phyloP scores from a whole-genome alignment of 2,113 vertebrate genomes.

The Callaeas wilsoni region DNA sequence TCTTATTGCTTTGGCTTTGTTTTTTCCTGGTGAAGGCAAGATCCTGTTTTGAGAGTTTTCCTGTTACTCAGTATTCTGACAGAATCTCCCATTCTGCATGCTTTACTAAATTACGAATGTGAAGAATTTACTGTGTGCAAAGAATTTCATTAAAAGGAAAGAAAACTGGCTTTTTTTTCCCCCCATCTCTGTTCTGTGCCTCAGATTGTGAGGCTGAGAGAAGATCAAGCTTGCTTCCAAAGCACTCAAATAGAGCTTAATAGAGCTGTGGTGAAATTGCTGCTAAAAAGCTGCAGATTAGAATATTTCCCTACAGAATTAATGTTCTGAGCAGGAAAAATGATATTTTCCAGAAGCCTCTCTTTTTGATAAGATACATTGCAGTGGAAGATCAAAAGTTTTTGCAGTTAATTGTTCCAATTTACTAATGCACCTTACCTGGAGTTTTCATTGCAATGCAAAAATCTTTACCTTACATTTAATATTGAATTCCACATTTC shows the following conservation, averaged over 20 bases:
- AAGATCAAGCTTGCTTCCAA: not conserved
- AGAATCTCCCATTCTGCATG: not conserved
- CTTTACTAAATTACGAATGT: not conserved
- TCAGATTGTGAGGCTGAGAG: not conserved
- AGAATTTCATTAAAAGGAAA: not conserved
- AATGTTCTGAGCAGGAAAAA: not conserved
- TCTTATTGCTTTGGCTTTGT: not conserved
- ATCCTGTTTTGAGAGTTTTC: not conserved
- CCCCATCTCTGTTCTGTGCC: accelerated
- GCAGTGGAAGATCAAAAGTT: not conserved
- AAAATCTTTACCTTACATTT: not conserved
- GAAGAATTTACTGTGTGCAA: not conserved
- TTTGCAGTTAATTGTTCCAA: not conserved
- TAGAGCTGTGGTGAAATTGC: not conserved
- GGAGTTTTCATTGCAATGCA: not conserved
- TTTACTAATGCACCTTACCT: not conserved
- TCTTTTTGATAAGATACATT: not conserved
- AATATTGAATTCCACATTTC: not conserved
- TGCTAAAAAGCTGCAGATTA: not conserved
- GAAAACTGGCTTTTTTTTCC: not conserved
- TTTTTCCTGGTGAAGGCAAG: not conserved
- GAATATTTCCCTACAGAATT: not conserved
- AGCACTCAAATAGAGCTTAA: not conserved
- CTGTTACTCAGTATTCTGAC: not conserved
- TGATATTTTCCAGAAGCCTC: not conserved